These are phyloP conservation scores for Drosophila lutescens DNA, from an alignment of 2,888 invertebrate genomes.

Conservation along the genomic window DNA sequence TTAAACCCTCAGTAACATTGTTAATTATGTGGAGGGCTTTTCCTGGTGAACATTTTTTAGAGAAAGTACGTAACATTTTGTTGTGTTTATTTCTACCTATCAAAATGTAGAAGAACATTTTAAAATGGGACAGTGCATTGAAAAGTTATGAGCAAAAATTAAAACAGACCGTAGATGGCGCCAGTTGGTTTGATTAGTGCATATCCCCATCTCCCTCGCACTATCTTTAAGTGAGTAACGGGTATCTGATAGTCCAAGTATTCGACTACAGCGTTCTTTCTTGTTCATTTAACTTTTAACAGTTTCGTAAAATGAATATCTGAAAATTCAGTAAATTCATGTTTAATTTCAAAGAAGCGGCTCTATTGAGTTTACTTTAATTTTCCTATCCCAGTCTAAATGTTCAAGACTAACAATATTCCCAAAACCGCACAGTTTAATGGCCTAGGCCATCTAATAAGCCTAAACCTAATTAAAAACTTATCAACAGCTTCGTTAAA, in stretches of 20 bases:
- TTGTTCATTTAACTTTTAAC: neutral
- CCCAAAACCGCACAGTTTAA: constrained; percentile 11
- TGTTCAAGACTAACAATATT: neutral
- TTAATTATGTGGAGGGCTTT: neutral
- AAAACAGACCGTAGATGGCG: too few relatives aligned
- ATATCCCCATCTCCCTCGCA: too few relatives aligned
- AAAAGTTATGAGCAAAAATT: too few relatives aligned
- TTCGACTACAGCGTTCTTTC: too few relatives aligned
- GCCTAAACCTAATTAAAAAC: constrained; percentile 75
- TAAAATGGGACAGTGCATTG: too few relatives aligned
- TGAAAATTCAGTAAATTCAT: neutral
- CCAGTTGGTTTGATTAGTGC: too few relatives aligned
- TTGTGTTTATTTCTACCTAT: too few relatives aligned
- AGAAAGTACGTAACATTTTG: too few relatives aligned
- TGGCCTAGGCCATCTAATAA: constrained; percentile 58
- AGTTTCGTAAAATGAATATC: neutral
- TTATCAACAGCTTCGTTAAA: constrained; percentile 71
- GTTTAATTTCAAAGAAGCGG: neutral
- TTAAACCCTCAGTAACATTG: neutral
- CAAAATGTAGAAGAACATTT: too few relatives aligned
- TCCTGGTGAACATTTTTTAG: too few relatives aligned
- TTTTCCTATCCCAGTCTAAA: neutral
- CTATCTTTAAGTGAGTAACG: too few relatives aligned
- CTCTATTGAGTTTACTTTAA: neutral
- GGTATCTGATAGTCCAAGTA: too few relatives aligned